These are phyloP conservation scores for Poliocrania exsul DNA, from an alignment of 2,797 vertebrate genomes.

Conservation along the genomic window DNA sequence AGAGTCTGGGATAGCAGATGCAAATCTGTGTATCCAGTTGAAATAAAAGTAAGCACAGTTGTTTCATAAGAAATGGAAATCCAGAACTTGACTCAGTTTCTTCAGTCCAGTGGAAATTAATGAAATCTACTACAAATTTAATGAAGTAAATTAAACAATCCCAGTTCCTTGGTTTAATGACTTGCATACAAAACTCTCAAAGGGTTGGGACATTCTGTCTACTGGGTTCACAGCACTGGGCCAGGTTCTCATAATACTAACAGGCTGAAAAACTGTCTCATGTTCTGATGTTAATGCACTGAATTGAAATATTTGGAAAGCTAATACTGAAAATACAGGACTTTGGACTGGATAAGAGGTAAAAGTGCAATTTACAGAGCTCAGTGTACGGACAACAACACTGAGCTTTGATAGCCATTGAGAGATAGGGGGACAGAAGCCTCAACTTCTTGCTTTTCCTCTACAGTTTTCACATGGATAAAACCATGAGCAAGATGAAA, in stretches of 20 bases:
- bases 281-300: neutral
- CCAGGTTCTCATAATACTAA: neutral
- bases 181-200: neutral
- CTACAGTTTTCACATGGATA: neutral
- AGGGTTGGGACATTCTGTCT: neutral
- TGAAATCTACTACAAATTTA: neutral
- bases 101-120: neutral
- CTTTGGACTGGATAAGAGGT: neutral
- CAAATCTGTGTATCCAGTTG: neutral
- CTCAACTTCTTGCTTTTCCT: neutral
- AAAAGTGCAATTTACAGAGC: neutral
- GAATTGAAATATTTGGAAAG: neutral
- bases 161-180: neutral
- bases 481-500: neutral
- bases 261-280: neutral
- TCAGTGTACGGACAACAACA: neutral
- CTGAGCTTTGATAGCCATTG: neutral
- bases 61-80: neutral
- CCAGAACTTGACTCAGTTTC: neutral
- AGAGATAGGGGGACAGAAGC: neutral
- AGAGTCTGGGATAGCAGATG: neutral
- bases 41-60: neutral
- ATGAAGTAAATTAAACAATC: neutral
- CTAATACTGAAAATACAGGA: neutral
- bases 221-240: neutral